These are phyloP conservation scores for Camelus dromedarius DNA, from an alignment of 2,113 vertebrate genomes.

Conservation along the genomic window DNA sequence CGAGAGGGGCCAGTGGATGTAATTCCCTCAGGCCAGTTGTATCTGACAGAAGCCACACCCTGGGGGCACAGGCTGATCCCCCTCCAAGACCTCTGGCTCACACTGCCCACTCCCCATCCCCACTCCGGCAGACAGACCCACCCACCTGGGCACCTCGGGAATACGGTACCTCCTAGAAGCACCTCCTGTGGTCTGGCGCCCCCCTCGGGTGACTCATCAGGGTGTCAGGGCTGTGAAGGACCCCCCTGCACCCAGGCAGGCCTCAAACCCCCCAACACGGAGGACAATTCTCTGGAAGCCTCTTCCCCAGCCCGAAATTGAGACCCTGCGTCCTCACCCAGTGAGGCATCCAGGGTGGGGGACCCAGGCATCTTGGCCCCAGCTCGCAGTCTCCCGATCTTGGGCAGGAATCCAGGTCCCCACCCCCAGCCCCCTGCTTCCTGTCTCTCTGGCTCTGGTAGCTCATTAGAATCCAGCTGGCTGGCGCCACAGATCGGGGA, in stretches of 20 bases:
- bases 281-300: neutral
- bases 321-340: neutral
- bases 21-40: neutral
- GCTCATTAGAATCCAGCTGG: slow-evolving; percentile 73
- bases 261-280: neutral
- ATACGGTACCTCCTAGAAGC: neutral
- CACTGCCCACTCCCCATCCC: fast-evolving
- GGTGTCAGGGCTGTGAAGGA: neutral
- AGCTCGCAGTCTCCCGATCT: neutral
- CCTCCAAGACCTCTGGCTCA: neutral
- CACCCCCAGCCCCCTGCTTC: slow-evolving; percentile 35
- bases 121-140: neutral
- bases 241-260: neutral
- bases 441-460: neutral
- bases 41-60: neutral
- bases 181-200: neutral
- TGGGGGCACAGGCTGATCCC: neutral
- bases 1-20: fast-evolving
- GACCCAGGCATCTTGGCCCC: neutral
- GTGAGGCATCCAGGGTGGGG: fast-evolving
- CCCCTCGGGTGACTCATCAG: neutral
- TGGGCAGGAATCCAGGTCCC: neutral
- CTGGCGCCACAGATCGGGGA: slow-evolving; percentile 70
- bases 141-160: no score
- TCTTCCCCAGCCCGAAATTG: neutral